Evolutionary conservation across 2,113 vertebrate species (phyloP).

Genomic region (Odocoileus hemionus): DNA sequence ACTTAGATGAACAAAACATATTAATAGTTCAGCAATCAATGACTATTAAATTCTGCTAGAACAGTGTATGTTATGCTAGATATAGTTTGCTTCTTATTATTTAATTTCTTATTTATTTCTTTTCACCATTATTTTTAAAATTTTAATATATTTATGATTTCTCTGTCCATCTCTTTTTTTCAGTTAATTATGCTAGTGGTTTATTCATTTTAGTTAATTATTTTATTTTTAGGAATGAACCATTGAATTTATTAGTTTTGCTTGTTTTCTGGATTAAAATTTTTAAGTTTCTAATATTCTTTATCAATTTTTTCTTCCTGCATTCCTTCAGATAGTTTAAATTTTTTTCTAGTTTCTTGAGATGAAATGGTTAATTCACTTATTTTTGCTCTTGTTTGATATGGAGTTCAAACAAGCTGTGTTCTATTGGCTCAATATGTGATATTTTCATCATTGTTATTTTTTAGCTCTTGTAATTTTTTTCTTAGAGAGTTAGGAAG

Average conservation of each 20-base stretch:
- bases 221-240: background rate
- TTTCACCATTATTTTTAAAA: background rate
- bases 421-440: background rate
- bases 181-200: background rate
- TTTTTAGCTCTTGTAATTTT: background rate
- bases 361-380: background rate
- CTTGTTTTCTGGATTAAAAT: background rate
- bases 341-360: background rate
- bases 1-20: background rate
- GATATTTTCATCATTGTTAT: background rate
- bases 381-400: background rate
- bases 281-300: background rate
- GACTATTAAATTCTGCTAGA: background rate
- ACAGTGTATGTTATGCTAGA: background rate
- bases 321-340: background rate
- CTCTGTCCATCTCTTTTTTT: background rate
- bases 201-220: background rate
- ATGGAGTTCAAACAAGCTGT: background rate
- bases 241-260: background rate
- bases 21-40: slow-evolving; percentile 41
- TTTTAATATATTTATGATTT: background rate
- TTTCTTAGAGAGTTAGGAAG: background rate
- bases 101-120: background rate
- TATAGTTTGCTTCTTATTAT: background rate
- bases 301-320: background rate